phyloP scores from a whole-genome alignment of 2,797 vertebrate species.

The Acropternis orthonyx region DNA sequence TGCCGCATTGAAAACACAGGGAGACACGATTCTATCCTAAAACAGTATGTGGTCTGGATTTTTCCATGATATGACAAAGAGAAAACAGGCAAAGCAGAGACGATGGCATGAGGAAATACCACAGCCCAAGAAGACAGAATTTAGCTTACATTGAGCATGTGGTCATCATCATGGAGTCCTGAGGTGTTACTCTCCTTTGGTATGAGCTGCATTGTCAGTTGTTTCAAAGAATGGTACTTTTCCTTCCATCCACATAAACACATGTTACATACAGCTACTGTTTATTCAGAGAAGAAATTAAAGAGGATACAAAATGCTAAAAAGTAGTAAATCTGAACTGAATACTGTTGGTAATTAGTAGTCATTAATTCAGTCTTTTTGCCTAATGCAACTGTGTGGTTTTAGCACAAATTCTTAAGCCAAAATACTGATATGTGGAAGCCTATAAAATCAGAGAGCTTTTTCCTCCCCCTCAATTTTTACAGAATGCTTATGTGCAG shows the following conservation, averaged over 20 bases:
- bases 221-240: background rate
- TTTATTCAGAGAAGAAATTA: background rate
- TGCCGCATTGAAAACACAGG: background rate
- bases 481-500: background rate
- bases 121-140: background rate
- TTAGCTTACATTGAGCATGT: background rate
- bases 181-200: background rate
- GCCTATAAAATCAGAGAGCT: background rate
- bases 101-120: background rate
- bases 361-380: background rate
- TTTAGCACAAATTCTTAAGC: background rate
- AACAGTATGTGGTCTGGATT: background rate
- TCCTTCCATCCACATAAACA: background rate
- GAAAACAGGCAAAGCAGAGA: background rate
- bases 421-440: background rate
- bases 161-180: background rate
- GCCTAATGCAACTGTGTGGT: background rate
- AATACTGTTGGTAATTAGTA: background rate
- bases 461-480: background rate
- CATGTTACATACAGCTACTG: background rate
- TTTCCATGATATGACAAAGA: background rate
- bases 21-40: background rate
- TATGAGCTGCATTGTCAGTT: background rate
- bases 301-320: background rate
- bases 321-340: background rate